phyloP scores from a whole-genome alignment of 2,888 invertebrate genomes.

The Scaptomyza parva region DNA sequence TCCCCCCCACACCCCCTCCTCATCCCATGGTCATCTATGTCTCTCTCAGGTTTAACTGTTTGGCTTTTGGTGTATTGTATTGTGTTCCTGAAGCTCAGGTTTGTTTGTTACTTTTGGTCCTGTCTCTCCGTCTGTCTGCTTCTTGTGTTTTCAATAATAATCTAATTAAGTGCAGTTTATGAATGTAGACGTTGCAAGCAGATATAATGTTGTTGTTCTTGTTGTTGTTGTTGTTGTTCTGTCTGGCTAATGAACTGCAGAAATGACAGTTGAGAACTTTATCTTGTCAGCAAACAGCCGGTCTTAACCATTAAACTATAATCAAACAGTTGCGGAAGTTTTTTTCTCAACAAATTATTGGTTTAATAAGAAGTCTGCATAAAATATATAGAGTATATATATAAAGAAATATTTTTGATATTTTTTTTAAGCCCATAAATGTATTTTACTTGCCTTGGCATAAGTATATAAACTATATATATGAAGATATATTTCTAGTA shows the following conservation, averaged over 20 bases:
- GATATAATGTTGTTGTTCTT: constrained; percentile 15
- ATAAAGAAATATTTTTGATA: too few species aligned
- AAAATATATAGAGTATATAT: too few species aligned
- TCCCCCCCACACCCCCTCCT: neutral
- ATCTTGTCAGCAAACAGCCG: constrained; percentile 11
- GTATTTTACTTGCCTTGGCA: too few species aligned
- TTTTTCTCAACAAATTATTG: too few species aligned
- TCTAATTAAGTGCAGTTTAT: constrained; percentile 71
- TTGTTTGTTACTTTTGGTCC: constrained; percentile 51
- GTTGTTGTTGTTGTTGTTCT: neutral
- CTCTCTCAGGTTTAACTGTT: constrained; percentile 39
- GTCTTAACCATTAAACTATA: neutral
- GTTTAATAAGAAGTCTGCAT: too few species aligned
- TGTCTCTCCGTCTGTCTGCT: constrained; percentile 17
- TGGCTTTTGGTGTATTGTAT: constrained; percentile 56
- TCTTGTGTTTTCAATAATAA: constrained; percentile 68
- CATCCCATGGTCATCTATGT: neutral
- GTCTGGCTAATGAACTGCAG: constrained; percentile 43
- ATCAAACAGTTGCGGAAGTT: neutral
- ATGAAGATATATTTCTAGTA: too few species aligned
- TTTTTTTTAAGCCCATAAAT: too few species aligned
- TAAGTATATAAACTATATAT: too few species aligned
- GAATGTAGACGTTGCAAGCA: constrained; percentile 28
- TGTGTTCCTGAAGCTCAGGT: constrained; percentile 53
- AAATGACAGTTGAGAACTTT: constrained; percentile 27